phyloP scores from a whole-genome alignment of 2,797 vertebrate species.

The Schizopygopsis malacanthus region DNA sequence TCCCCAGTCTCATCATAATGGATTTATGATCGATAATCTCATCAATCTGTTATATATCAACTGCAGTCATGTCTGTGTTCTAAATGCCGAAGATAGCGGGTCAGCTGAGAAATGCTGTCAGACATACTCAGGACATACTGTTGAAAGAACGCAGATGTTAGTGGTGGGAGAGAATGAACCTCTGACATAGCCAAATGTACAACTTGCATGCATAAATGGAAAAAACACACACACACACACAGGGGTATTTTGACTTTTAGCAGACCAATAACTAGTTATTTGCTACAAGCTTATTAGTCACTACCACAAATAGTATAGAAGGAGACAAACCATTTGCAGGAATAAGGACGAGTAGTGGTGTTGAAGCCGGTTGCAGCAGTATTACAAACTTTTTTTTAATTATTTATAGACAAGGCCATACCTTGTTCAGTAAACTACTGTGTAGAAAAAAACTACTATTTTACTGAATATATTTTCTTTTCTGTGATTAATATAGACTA shows the following conservation, averaged over 20 bases:
- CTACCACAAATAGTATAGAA: neutral
- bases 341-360: neutral
- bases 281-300: neutral
- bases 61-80: conserved; percentile 29
- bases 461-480: neutral
- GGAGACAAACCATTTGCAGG: neutral
- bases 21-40: conserved; percentile 45
- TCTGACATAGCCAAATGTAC: conserved; percentile 3
- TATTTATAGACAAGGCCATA: neutral
- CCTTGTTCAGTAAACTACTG: neutral
- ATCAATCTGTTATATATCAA: conserved; percentile 17
- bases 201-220: neutral
- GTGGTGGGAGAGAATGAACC: neutral
- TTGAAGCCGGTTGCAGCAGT: neutral
- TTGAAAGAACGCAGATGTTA: conserved; percentile 27
- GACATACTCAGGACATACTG: neutral
- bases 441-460: too few relatives aligned
- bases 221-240: neutral
- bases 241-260: neutral
- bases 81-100: conserved; percentile 24
- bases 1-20: conserved; percentile 26
- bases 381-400: neutral
- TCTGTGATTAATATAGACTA: neutral
- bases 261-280: conserved; percentile 14
- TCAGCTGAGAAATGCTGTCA: conserved; percentile 41